A percentile compares a stretch with the other conserved stretches of the same genome.
phyloP scores from a whole-genome alignment of 2,888 invertebrate genomes.

The Cheilosia urbana region DNA sequence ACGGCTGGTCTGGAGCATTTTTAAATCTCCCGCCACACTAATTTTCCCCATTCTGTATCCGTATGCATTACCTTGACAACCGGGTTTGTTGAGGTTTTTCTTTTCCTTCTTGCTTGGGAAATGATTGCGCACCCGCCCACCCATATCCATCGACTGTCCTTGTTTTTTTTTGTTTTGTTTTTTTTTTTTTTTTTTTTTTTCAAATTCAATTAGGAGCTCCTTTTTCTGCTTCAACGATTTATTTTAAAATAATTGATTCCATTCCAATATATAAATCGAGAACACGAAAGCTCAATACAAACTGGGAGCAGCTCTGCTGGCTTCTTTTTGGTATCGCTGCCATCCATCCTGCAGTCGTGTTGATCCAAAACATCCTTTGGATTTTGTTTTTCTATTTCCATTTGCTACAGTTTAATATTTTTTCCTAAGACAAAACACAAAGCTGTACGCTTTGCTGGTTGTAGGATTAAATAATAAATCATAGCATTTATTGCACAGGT shows the following conservation, averaged over 20 bases:
- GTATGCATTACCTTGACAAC: slow-evolving; percentile 31
- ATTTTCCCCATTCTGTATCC: neutral
- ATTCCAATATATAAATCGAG: slow-evolving; percentile 24
- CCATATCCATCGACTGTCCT: neutral
- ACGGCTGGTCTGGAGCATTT: neutral
- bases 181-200: slow-evolving; percentile 23
- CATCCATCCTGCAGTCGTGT: slow-evolving; percentile 63
- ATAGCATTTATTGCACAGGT: slow-evolving; percentile 74
- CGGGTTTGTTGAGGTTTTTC: neutral
- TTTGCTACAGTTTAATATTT: slow-evolving; percentile 19
- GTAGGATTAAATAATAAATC: slow-evolving; percentile 75
- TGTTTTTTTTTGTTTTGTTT: slow-evolving; percentile 16
- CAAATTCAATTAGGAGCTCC: slow-evolving; percentile 57
- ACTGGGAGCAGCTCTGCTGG: neutral
- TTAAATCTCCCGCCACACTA: neutral
- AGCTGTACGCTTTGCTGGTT: slow-evolving; percentile 67
- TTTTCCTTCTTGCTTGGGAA: neutral
- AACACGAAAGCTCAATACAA: neutral
- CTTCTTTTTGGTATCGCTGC: slow-evolving; percentile 7
- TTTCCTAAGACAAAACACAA: slow-evolving; percentile 48
- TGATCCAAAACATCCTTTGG: slow-evolving; percentile 69
- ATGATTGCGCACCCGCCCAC: neutral
- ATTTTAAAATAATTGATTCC: slow-evolving; percentile 58
- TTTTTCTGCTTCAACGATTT: slow-evolving; percentile 26
- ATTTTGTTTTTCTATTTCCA: slow-evolving; percentile 21